Conservation (phyloP, 37 sponge, comb jelly and placozoan species). For the Lycopodina hypogea region DNA sequence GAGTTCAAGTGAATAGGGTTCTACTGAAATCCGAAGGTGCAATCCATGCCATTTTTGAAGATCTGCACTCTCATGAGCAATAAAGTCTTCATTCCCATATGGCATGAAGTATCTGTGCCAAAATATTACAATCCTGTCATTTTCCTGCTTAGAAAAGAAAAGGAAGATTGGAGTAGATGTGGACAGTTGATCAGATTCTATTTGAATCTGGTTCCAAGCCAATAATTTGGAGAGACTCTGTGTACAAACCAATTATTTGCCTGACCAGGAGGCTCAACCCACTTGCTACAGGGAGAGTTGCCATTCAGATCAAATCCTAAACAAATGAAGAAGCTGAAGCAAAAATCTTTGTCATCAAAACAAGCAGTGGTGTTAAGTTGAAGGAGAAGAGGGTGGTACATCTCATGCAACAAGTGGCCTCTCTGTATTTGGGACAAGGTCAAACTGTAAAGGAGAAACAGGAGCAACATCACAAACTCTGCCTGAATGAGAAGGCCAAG, state of each 20-base stretch:
- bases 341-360: constrained; percentile 24
- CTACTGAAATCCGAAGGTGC: constrained; percentile 80
- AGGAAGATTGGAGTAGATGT: constrained; percentile 86
- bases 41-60: constrained; percentile 96
- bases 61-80: constrained; percentile 89
- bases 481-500: constrained; percentile 33
- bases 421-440: constrained; percentile 72
- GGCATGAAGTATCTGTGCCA: constrained; percentile 87
- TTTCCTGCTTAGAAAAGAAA: constrained; percentile 69
- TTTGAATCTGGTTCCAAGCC: constrained; percentile 49
- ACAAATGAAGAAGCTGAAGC: constrained; percentile 45
- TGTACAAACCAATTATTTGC: constrained; percentile 74
- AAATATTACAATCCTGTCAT: constrained; percentile 86
- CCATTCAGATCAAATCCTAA: constrained; percentile 95
- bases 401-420: constrained; percentile 82
- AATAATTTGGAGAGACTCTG: constrained; percentile 70
- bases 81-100: constrained; percentile 85
- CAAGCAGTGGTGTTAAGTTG: constrained; percentile 76
- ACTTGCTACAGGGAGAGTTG: constrained; percentile 84
- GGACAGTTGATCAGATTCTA: constrained; percentile 85
- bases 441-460: constrained; percentile 22
- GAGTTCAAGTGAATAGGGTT: constrained; percentile 91
- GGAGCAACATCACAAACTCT: constrained; percentile 21
- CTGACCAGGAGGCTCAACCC: constrained; percentile 72
- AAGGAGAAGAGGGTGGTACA: constrained; percentile 64